phyloP scores from a whole-genome alignment of 2,113 vertebrate genomes.

The Semnornis frantzii region DNA sequence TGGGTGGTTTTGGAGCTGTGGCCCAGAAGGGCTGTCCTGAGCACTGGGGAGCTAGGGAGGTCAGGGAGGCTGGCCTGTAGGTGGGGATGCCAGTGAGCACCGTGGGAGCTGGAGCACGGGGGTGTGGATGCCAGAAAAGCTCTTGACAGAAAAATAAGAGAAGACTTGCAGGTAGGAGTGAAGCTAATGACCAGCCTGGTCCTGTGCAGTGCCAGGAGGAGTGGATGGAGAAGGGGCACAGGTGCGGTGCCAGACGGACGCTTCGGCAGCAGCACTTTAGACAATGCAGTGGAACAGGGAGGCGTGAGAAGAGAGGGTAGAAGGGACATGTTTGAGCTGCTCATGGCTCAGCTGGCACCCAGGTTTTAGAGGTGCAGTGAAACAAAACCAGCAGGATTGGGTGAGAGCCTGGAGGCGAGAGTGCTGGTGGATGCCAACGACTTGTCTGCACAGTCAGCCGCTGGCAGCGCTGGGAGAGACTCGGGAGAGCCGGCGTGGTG shows the following conservation, averaged over 20 bases:
- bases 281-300: background rate
- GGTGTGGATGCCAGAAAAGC: background rate
- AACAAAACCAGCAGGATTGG: background rate
- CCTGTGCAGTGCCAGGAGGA: fast-evolving
- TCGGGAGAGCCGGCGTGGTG: background rate
- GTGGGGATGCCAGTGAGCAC: background rate
- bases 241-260: background rate
- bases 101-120: background rate
- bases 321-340: background rate
- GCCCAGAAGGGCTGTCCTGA: background rate
- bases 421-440: background rate
- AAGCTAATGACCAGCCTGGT: background rate
- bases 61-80: background rate
- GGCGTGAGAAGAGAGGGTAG: background rate
- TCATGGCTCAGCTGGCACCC: fast-evolving
- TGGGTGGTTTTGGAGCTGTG: background rate
- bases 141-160: background rate
- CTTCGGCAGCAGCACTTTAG: background rate
- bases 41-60: background rate
- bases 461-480: slow-evolving; percentile 9
- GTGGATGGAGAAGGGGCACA: background rate
- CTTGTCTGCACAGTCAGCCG: background rate
- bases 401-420: background rate
- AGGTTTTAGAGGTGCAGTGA: background rate
- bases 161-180: background rate